Base-by-base conservation (phyloP, 2,888 invertebrate species). In the Epinotia demarniana region DNA sequence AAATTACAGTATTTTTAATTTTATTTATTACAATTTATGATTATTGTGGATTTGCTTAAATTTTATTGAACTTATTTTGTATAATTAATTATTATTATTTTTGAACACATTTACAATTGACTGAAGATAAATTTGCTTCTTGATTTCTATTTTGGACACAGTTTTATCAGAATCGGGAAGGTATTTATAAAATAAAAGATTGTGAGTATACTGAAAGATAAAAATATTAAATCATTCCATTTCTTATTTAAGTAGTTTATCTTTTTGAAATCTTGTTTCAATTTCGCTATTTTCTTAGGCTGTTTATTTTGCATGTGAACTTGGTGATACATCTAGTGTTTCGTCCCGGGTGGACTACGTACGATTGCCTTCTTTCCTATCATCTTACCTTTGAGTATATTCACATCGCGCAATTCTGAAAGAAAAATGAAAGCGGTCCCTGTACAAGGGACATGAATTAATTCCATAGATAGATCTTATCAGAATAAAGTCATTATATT, bases 131-230 rank as follows among this genome's bases (percentile, higher is more conserved):
- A 89, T 87, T 91, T 87, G 86, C 89, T 89, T 85, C 84, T 86
- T 87, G 87, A 88, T 88, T 87, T 84, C 83, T 87, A 85, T 89
- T 90, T 89, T 87, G 84, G 84, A 89, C 85, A 74, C 82, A 82
- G 75, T 66, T 85, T 87, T 84, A 84, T 86, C 80, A 81, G 83
- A 89, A 92, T 91, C 88, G 88, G 86, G 84, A 85, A 90, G 90
- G 87, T 90, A 90, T 90, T 89, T 87, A 83, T 85, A 81, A 82
- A 70, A 70, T 63, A 83, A 83, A 78, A 76, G 81, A 81, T 83
- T 90, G 93, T 93, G 93, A 90, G 87, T 93, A 92, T 93, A 93
- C 92, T 92, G 85, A 92, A 92, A 91, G 90, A 86, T 86, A 87
- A 85, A 87, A 85, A 86, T 88, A 89, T 89, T 86, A 86, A 90